phyloP scores from a whole-genome alignment of 2,888 invertebrate species.

The Crematogaster levior region DNA sequence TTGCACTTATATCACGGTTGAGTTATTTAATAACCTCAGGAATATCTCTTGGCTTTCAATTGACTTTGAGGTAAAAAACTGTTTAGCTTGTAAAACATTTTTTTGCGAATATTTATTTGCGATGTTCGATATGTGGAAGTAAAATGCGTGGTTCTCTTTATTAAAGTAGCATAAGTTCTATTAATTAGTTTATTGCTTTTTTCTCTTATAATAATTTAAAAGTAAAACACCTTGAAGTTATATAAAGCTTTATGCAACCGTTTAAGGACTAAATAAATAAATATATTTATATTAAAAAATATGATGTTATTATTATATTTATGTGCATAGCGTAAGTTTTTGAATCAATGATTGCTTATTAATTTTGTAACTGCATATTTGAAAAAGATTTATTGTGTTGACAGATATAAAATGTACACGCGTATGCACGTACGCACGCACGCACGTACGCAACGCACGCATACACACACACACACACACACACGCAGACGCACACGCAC shows the following conservation, averaged over 20 bases:
- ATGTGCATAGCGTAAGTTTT: neutral
- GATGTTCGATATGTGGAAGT: too few species aligned
- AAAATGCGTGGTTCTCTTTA: neutral
- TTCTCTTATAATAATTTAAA: neutral
- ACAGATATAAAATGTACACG: neutral
- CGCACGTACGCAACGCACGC: too few species aligned
- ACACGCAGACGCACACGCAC: too few species aligned
- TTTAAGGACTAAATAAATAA: neutral
- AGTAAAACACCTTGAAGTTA: neutral
- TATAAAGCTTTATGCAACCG: neutral
- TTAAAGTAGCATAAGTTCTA: neutral
- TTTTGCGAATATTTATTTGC: neutral
- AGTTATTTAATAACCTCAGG: neutral
- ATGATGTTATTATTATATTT: neutral
- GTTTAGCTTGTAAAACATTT: neutral
- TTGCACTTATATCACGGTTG: neutral
- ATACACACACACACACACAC: too few species aligned
- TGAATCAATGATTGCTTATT: neutral
- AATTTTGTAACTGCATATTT: neutral
- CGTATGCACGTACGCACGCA: too few species aligned
- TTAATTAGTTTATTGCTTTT: neutral
- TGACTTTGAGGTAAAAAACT: neutral
- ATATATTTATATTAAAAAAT: neutral
- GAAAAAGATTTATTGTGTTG: neutral
- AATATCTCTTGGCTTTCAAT: neutral